Evolutionary conservation across 2,797 vertebrate species (phyloP), one percentile per base, ranked within the genome.

Genomic region (Eleutherodactylus coqui): DNA sequence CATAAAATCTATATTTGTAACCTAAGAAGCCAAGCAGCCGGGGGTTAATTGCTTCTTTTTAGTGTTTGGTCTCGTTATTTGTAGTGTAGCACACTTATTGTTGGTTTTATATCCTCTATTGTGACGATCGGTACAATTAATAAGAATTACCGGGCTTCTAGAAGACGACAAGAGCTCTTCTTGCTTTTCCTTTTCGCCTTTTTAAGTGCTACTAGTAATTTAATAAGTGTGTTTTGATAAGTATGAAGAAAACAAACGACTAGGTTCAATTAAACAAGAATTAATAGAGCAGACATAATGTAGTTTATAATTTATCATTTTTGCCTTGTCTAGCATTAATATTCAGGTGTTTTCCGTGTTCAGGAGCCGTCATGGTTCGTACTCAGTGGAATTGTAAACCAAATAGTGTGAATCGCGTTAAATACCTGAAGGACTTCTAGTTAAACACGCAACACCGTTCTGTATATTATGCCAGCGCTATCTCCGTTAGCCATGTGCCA

Each of bases 51-150:
- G 38, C 10, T 43, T 43, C 3, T 21, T 43, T 67, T 5, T 11
- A 34, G 24, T 24, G 17, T 70, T 24, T 41, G 36, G 19, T 4
- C 5, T 41, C 21, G 7, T 70, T 38, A 45, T 14, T 5, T n/a
- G 69, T 43, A 72, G 38, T 27, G 38, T 70, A 7, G 5, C 19
- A 70, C n/a, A 9, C 36, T 70, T 41, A 38, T 41, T 69, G 19
- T 72, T 72, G 38, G 45, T 72, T 72, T 43, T 72, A n/a, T 43
- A 43, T 72, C 27, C 24, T 72, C 21, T 43, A n/a, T 72, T 72
- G 69, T n/a, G 24, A n/a, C 38, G 2, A 72, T 38, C 45, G 8
- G 4, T 43, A 62, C 27, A 32, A 29, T 70, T 67, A 67, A 67
- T 34, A 41, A 9, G 3, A 19, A 32, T 67, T 29, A 67, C 32